Evolutionary conservation across 2,888 invertebrate genomes (phyloP).

Genomic region (Spodoptera picta): DNA sequence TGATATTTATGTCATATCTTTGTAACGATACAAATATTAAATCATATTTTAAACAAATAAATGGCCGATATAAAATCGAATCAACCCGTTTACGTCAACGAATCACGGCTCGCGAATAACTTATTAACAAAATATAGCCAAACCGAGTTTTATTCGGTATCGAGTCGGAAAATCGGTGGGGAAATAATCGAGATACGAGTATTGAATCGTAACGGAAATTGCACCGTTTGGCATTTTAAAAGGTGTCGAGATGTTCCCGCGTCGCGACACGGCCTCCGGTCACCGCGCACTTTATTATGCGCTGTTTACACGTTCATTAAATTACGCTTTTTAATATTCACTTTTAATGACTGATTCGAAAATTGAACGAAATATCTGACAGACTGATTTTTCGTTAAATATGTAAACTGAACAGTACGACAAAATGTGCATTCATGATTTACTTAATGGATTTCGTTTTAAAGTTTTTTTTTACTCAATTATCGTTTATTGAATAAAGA

Average conservation of each 20-base stretch:
- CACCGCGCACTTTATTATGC: slow-evolving; percentile 29
- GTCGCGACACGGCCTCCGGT: slow-evolving; percentile 1
- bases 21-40: not conserved
- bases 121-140: slow-evolving; percentile 60
- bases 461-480: too few relatives aligned
- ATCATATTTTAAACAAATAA: slow-evolving; percentile 17
- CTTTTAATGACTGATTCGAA: slow-evolving; percentile 20
- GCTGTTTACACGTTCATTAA: slow-evolving; percentile 44
- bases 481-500: not conserved
- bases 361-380: slow-evolving; percentile 8
- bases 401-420: too few relatives aligned
- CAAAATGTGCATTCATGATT: too few relatives aligned
- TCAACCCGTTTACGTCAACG: slow-evolving; percentile 21
- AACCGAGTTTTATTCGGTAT: slow-evolving; percentile 66
- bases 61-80: slow-evolving; percentile 20
- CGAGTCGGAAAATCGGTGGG: slow-evolving; percentile 74
- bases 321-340: slow-evolving; percentile 35
- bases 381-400: too few relatives aligned
- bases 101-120: slow-evolving; percentile 36
- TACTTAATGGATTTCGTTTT: too few relatives aligned
- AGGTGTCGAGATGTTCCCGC: slow-evolving; percentile 60
- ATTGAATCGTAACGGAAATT: slow-evolving; percentile 79
- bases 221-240: slow-evolving; percentile 78
- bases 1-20: not conserved
- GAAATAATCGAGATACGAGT: slow-evolving; percentile 77